A percentile compares a stretch with the other conserved stretches of the same genome.
phyloP scores from a whole-genome alignment of 2,113 vertebrate genomes.

The Platichthys stellatus region DNA sequence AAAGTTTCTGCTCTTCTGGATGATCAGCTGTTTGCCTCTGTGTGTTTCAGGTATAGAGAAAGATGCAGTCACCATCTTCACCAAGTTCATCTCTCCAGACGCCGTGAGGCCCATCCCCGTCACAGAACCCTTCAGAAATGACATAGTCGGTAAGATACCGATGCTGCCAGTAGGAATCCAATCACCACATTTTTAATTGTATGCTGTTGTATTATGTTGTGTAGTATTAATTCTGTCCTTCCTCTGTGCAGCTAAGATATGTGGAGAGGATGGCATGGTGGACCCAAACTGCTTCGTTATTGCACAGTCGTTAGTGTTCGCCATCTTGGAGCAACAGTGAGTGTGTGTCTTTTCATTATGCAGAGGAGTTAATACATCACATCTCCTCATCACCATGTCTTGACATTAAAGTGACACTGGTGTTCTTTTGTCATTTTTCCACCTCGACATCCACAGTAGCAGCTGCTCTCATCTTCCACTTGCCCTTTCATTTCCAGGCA shows the following conservation, averaged over 20 bases:
- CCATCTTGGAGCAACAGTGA: conserved; percentile 95
- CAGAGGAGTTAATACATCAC: conserved; percentile 5
- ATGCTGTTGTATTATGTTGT: neutral
- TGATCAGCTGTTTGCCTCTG: neutral
- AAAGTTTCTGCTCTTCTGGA: neutral
- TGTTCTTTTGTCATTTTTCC: conserved; percentile 9
- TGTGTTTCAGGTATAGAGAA: conserved; percentile 91
- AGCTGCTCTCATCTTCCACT: conserved; percentile 23
- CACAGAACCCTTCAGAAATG: conserved; percentile 94
- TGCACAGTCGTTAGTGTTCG: conserved; percentile 91
- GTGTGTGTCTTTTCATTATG: conserved; percentile 67
- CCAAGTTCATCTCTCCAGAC: conserved; percentile 98
- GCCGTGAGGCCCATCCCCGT: conserved; percentile 95
- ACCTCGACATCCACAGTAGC: neutral
- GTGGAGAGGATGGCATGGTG: conserved; percentile 97
- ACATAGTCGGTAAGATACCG: conserved; percentile 92
- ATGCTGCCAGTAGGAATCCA: too few relatives aligned
- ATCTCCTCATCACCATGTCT: neutral
- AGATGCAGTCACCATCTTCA: conserved; percentile 97
- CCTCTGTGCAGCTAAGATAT: conserved; percentile 91
- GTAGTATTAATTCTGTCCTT: conserved; percentile 1
- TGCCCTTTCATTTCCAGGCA: conserved; percentile 84
- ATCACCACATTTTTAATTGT: neutral
- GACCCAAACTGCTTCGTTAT: conserved; percentile 97
- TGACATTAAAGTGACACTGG: neutral